These are phyloP conservation scores for Noctilio leporinus DNA, from an alignment of 2,113 vertebrate species.

Conservation along the genomic window DNA sequence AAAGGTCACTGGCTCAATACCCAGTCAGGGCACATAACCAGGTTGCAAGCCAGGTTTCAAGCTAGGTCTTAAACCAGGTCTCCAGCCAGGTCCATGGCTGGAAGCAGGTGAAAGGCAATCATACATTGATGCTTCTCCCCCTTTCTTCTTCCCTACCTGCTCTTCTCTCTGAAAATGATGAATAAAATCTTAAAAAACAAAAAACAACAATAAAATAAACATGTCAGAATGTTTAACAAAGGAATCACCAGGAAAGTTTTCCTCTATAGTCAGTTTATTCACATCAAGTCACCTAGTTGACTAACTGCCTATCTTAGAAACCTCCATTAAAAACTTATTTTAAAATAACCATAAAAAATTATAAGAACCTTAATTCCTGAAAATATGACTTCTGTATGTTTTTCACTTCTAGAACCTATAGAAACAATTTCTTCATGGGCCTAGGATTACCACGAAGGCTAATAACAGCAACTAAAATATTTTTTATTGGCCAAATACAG, in stretches of 20 bases:
- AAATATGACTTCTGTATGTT: neutral
- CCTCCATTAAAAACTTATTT: neutral
- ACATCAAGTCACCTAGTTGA: neutral
- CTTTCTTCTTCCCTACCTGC: too few relatives aligned
- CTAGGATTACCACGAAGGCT: neutral
- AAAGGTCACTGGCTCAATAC: too few relatives aligned
- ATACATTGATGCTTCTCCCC: too few relatives aligned
- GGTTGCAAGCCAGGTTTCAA: too few relatives aligned
- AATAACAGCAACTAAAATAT: neutral
- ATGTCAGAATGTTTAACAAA: too few relatives aligned
- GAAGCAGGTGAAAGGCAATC: too few relatives aligned
- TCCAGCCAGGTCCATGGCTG: too few relatives aligned
- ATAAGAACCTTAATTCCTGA: neutral
- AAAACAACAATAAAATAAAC: too few relatives aligned
- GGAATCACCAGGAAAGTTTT: neutral
- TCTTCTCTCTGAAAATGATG: too few relatives aligned
- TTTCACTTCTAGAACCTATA: neutral
- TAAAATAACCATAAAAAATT: neutral
- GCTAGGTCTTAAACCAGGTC: too few relatives aligned
- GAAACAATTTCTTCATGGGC: neutral
- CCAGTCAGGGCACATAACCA: too few relatives aligned
- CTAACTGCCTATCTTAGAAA: neutral
- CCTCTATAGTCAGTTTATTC: neutral
- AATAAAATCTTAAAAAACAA: too few relatives aligned
- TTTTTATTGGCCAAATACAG: neutral